A percentile compares a stretch with the other conserved stretches of the same genome.
Conservation (phyloP, 2,113 vertebrate species). For the Regulus satrapa region DNA sequence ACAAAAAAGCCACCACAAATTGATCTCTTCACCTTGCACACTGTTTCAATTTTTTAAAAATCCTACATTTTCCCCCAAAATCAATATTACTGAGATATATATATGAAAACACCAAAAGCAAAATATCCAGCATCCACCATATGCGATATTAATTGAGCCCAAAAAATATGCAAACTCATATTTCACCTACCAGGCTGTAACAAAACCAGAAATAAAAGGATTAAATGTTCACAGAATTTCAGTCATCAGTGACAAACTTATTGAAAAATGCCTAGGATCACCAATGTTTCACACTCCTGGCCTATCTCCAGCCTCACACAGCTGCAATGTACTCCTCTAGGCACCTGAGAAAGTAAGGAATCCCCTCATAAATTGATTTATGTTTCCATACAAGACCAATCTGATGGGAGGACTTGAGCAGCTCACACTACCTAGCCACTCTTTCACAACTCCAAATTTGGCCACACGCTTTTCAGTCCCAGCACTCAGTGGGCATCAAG, state of each 20-base stretch:
- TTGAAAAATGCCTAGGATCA: background rate
- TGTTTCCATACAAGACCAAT: background rate
- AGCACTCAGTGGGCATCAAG: background rate
- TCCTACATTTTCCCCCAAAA: no score
- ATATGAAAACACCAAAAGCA: background rate
- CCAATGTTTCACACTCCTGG: background rate
- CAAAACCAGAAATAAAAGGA: background rate
- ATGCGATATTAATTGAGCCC: background rate
- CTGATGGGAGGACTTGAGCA: background rate
- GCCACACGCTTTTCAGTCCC: background rate
- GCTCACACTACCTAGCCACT: fast-evolving
- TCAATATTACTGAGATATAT: background rate
- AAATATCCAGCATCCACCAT: background rate
- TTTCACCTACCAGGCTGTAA: background rate
- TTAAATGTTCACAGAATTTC: background rate
- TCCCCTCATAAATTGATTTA: background rate
- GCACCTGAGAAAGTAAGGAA: background rate
- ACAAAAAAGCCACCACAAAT: background rate
- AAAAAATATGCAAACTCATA: background rate
- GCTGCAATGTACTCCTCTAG: background rate
- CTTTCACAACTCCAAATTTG: background rate
- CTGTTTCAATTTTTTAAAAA: no score
- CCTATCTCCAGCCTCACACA: background rate
- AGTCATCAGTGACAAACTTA: background rate
- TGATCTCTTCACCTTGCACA: background rate